A percentile compares a stretch with the other conserved stretches of the same genome.
Evolutionary conservation across 2,888 invertebrate genomes (phyloP).

Genomic region (Ceratothoa steindachneri): DNA sequence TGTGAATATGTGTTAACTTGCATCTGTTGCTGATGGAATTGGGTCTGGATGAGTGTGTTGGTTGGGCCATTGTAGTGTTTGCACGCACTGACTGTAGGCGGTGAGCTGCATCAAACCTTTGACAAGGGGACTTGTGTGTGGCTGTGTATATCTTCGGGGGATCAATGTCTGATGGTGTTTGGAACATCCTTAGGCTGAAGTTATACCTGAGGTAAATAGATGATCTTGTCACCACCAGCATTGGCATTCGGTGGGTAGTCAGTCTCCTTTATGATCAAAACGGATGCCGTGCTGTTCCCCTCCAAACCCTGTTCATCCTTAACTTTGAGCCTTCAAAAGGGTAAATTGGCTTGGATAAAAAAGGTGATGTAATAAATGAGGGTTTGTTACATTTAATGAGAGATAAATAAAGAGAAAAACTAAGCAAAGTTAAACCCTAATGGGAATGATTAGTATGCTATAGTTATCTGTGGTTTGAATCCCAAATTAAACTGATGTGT

Average conservation of each 20-base stretch:
- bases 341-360: conserved; percentile 47
- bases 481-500: no score
- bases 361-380: neutral
- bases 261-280: conserved; percentile 81
- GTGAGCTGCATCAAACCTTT: no score
- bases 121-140: no score
- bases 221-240: conserved; percentile 83
- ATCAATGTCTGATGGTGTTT: no score
- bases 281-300: conserved; percentile 79
- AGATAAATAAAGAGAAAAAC: neutral
- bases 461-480: no score
- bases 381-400: conserved; percentile 4
- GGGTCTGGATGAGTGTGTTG: no score
- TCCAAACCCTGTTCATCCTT: conserved; percentile 84
- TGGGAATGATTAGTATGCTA: no score
- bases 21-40: no score
- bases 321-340: conserved; percentile 67
- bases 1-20: neutral
- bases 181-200: no score
- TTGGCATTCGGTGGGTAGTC: conserved; percentile 95
- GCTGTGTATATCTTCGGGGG: no score
- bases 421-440: neutral
- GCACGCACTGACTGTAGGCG: no score
- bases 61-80: no score
- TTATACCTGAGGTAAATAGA: conserved; percentile 70